Conservation (phyloP, 2,113 vertebrate species). For the Colius striatus region DNA sequence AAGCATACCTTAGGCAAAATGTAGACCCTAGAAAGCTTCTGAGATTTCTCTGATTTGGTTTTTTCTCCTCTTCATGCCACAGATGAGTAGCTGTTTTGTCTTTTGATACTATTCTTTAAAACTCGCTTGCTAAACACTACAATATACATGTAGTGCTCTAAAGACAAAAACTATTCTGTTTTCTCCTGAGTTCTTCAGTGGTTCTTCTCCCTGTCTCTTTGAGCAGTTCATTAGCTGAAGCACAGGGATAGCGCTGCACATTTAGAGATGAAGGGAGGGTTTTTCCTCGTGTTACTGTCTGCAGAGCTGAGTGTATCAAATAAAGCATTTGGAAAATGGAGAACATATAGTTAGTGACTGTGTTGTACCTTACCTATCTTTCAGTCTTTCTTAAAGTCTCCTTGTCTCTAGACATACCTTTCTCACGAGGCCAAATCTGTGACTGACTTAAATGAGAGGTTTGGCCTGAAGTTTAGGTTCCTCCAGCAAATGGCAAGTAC, state of each 20-base stretch:
- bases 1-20: neutral
- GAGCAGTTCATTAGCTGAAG: neutral
- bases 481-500: neutral
- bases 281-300: neutral
- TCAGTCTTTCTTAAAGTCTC: neutral
- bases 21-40: neutral
- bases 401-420: neutral
- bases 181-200: neutral
- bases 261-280: neutral
- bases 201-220: neutral
- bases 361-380: neutral
- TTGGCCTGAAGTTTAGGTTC: neutral
- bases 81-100: neutral
- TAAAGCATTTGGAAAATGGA: neutral
- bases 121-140: neutral
- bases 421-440: neutral
- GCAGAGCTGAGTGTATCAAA: too few relatives aligned
- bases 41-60: neutral
- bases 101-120: neutral
- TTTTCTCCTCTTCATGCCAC: neutral
- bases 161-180: neutral
- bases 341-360: neutral
- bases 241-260: neutral
- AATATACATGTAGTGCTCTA: neutral
- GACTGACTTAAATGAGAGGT: neutral